Evolutionary conservation across 2,113 vertebrate genomes (phyloP), one percentile per base, ranked within the genome.

Genomic region (Eurypyga helias): DNA sequence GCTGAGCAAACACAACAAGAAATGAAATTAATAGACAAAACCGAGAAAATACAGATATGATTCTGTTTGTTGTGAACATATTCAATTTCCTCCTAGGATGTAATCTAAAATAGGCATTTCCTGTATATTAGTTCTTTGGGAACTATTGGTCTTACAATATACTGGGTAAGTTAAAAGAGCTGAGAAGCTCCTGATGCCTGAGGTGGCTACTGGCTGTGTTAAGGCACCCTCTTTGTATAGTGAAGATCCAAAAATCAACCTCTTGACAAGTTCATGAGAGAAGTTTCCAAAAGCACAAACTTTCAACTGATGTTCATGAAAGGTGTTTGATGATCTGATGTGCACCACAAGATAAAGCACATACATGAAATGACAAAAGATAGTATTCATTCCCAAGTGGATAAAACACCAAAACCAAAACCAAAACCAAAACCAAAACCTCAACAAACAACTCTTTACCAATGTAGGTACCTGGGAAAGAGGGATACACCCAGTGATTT

Each of bases 11-110:
- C 33, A n/a, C 4, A 55, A 3, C 7, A 52, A 76, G 3, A 11
- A 92, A 72, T 60, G 0, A 78, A 77, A 77, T 45, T 36, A 65
- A 61, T 4, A 46, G 17, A 43, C 3, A 91, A 73, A 88, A 38
- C 0, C 23, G 15, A 80, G 25, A 84, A 73, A 93, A 64, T 5
- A 23, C 2, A 70, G n/a, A 72, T 2, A 31, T n/a, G 0, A 29
- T 18, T 60, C 86, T 73, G 6, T 69, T 77, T 69, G 17, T 45
- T 79, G 8, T 0, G 8, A 67, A 57, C 3, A 52, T 2, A 8
- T 43, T 62, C 6, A 1, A 12, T 67, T 76, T 80, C 3, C 7
- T 86, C 7, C 13, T 54, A 73, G 9, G 1, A 1, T 78, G 5
- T 58, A 80, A 61, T 48, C 5, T 11, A 57, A 87, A 77, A 58